phyloP scores from a whole-genome alignment of 2,888 invertebrate species.

The Subacronicta megacephala region DNA sequence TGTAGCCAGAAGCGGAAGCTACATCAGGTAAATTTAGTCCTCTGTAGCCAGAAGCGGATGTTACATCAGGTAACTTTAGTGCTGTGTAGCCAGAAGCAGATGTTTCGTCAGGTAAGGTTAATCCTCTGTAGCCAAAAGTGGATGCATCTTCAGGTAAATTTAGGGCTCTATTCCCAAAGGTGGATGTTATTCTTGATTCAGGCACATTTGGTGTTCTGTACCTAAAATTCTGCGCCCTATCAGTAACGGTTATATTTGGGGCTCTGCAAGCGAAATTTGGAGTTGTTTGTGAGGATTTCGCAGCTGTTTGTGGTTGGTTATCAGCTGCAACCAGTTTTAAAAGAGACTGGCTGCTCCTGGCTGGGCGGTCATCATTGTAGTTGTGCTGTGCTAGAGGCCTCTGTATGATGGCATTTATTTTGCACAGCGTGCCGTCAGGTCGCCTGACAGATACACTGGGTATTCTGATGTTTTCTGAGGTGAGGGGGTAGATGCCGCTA shows the following conservation, averaged over 20 bases:
- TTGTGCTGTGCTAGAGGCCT: conserved; percentile 44
- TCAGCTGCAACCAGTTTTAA: not conserved
- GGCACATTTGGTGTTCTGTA: not conserved
- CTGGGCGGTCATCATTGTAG: conserved; percentile 3
- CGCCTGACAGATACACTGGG: conserved; percentile 64
- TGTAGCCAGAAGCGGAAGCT: not conserved
- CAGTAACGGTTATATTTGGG: not conserved
- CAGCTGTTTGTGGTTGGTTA: not conserved
- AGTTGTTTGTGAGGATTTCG: not conserved
- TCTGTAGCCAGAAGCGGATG: not conserved
- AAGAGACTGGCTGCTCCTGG: conserved; percentile 4
- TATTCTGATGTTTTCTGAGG: conserved; percentile 46
- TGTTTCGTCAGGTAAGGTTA: not conserved
- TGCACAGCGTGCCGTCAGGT: conserved; percentile 69
- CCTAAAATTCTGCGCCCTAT: not conserved
- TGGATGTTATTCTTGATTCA: conserved; percentile 1
- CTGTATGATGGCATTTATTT: conserved; percentile 73
- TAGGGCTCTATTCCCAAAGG: not conserved
- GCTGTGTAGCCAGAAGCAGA: not conserved
- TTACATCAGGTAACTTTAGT: not conserved
- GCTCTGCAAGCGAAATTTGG: not conserved
- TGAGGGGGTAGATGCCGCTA: conserved; percentile 74
- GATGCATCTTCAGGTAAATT: not conserved
- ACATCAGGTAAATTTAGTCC: not conserved
- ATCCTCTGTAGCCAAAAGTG: not conserved